Conservation (phyloP, 2,113 vertebrate species). For the Myotis yumanensis region DNA sequence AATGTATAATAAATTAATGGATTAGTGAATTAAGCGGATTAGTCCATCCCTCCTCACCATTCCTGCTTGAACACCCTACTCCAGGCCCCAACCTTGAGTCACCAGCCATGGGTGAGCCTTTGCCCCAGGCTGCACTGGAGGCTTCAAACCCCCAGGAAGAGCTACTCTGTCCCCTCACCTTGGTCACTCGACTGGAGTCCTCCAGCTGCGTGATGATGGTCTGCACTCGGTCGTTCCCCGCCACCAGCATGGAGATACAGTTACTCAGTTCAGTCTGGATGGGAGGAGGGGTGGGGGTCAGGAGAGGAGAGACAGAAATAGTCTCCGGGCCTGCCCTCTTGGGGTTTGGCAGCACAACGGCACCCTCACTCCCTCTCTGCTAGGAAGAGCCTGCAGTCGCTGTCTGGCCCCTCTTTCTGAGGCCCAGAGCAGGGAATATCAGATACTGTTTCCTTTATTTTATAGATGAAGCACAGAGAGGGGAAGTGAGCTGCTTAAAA, state of each 20-base stretch:
- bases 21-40: not conserved
- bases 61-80: not conserved
- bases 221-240: conserved; percentile 87
- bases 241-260: conserved; percentile 89
- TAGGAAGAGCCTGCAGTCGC: not conserved
- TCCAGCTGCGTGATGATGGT: conserved; percentile 89
- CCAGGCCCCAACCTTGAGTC: not conserved
- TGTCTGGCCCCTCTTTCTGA: not conserved
- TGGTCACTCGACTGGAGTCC: conserved; percentile 83
- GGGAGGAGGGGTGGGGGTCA: not conserved
- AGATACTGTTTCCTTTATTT: not conserved
- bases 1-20: not conserved
- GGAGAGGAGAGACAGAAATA: conserved; percentile 51
- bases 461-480: not conserved
- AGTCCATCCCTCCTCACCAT: not conserved
- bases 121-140: not conserved
- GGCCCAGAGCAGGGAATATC: not conserved
- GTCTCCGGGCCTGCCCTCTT: not conserved
- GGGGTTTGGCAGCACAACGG: no score
- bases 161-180: conserved; percentile 78
- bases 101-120: not conserved
- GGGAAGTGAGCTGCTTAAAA: not conserved
- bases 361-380: not conserved
- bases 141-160: not conserved
- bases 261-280: conserved; percentile 86